Evolutionary conservation across 2,888 invertebrate genomes (phyloP).

Genomic region (Auanema sp.): DNA sequence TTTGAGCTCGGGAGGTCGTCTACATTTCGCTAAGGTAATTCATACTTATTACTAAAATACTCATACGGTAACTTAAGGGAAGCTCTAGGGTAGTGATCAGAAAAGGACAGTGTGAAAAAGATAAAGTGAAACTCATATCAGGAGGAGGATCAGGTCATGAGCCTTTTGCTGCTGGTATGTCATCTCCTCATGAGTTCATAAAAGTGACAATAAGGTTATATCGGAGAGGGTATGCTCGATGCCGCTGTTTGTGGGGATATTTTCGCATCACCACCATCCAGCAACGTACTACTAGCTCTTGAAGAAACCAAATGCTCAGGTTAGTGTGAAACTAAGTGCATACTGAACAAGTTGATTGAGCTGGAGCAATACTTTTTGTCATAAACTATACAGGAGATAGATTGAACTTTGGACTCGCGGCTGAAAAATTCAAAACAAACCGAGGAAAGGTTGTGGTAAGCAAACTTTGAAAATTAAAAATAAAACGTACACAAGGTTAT

Average conservation of each 20-base stretch:
- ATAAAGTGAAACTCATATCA: slow-evolving; percentile 39
- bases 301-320: slow-evolving; percentile 33
- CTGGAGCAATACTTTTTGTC: slow-evolving; percentile 76
- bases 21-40: not conserved
- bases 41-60: not conserved
- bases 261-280: slow-evolving; percentile 78
- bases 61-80: not conserved
- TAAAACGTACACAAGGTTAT: slow-evolving; percentile 61
- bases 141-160: slow-evolving; percentile 87
- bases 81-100: not conserved
- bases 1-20: not conserved
- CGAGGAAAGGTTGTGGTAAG: slow-evolving; percentile 54
- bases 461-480: not conserved
- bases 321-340: too few species aligned
- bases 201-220: slow-evolving; percentile 71
- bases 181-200: not conserved
- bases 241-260: slow-evolving; percentile 78
- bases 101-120: not conserved
- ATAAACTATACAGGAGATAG: slow-evolving; percentile 80
- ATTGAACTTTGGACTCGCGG: slow-evolving; percentile 80
- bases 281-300: slow-evolving; percentile 74
- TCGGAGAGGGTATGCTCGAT: slow-evolving; percentile 80
- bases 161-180: slow-evolving; percentile 69
- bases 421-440: slow-evolving; percentile 73
- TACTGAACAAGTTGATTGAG: too few species aligned